Base-by-base conservation (phyloP, 1,140 invertebrate species). In the Dendroctonus valens region DNA sequence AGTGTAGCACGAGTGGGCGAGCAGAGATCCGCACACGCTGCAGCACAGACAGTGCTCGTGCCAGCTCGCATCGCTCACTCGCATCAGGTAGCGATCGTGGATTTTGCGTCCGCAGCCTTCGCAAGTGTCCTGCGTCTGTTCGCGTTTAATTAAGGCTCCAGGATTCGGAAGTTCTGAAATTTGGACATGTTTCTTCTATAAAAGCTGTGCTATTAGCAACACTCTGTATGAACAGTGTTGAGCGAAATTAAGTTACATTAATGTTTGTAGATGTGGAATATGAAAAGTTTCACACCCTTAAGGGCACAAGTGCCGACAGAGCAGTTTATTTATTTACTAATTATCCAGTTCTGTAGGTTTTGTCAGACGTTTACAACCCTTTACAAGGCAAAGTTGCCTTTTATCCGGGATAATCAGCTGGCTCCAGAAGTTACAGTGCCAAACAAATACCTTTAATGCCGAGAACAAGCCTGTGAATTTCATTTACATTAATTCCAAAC, bases 31-130 rank as follows among this genome's bases (percentile, higher is more conserved):
- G 79, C 96, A 98, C 12, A 94, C 91, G 73, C 87, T 89, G 81
- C 96, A 98, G 62, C 89, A 86, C 42, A 97, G 84, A 80, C 96
- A 98, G 68, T 90, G 89, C 77, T 97, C 95, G 80, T 98, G 96
- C 89, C 94, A 98, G 70, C 89, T 93, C 39, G 88, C 84, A 67
- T 96, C 94, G 50, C 90, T 92, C 5, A 98, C 93, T 74, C 93
- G 84, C 88, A 97, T 91, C 69, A 97, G 83, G 81, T 93, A 98
- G 3, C 93, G 85, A 80, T 98, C 95, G 70, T 92, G 87, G 71
- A 98, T 98, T 75, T 92, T 90, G 73, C 89, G 88, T 3, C 92
- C 91, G 80, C 96, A 98, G 15, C 92, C 92, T 70, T 94, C 90
- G 81, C 95, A 98, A 71, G 92, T 88, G 77, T 87, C 86, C 55